phyloP scores from a whole-genome alignment of 2,797 vertebrate species.

The Bucorvus abyssinicus region DNA sequence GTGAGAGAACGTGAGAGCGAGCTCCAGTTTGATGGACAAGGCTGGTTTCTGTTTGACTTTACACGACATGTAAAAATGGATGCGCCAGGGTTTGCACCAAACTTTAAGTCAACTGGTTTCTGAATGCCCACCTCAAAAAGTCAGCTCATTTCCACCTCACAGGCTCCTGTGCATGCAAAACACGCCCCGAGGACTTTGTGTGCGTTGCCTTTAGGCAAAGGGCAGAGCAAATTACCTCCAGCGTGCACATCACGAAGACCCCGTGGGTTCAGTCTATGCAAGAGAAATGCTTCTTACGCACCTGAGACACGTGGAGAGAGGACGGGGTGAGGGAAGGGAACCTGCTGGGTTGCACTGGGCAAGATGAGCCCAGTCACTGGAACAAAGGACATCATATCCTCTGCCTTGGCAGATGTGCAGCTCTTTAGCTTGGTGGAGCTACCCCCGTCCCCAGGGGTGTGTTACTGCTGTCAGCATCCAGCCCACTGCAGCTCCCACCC shows the following conservation, averaged over 20 bases:
- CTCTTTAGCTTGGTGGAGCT: background rate
- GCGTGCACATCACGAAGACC: background rate
- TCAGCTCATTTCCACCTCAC: background rate
- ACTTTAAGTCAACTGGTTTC: background rate
- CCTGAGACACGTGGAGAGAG: background rate
- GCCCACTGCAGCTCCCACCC: background rate
- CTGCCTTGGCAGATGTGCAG: background rate
- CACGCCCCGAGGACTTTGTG: background rate
- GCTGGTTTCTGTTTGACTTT: background rate
- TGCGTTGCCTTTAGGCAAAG: background rate
- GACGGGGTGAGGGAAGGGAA: background rate
- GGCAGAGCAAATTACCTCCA: background rate
- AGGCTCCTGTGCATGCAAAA: background rate
- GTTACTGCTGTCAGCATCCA: background rate
- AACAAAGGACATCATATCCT: background rate
- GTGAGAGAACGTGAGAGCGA: background rate
- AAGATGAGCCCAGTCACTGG: background rate
- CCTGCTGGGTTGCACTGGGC: background rate
- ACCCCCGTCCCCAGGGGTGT: background rate
- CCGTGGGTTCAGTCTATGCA: background rate
- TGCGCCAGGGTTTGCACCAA: background rate
- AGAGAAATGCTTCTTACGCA: background rate
- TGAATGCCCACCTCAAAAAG: background rate
- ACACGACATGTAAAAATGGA: background rate
- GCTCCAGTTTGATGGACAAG: background rate